Base-by-base conservation (phyloP, 1,140 invertebrate species). In the Euwallacea fornicatus region DNA sequence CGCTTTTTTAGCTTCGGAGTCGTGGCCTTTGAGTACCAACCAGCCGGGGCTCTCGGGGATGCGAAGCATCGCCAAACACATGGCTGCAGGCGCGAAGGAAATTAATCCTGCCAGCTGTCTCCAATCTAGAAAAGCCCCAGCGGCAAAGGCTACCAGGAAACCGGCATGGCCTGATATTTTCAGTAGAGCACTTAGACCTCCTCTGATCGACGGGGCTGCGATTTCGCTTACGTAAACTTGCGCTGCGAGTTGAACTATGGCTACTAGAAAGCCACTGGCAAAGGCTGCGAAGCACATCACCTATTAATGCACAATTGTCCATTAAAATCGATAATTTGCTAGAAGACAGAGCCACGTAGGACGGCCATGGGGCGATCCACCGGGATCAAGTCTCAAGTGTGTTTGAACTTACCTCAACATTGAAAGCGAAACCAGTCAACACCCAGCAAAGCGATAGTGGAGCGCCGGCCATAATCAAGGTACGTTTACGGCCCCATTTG, bases 151-250 rank as follows among this genome's bases (percentile, higher is more conserved):
- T 42, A 92, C 85, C 6, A 96, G 83, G 54, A 95, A 89, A 10
- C 95, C 95, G 42, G 94, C 85, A 77, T 94, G 92, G n/a, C 91
- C 90, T 66, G 90, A 87, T 47, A 95, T 88, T 83, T 96, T 96
- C 53, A 93, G 83, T 71, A 94, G 88, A 7, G 93, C 91, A 74
- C 92, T 94, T 16, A 96, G 84, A 72, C 91, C 90, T 2, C 94
- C 95, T 75, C 95, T 83, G 66, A 95, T 91, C 61, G 91, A 89
- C 11, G 93, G 91, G 44, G 93, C 89, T 10, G 94, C 91, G 75
- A 95, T 95, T 85, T 97, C 95, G 66, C 92, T 94, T 72, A 96
- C 89, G 83, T 96, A 97, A 65, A 96, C 76, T 85, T 93, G 91
- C 44, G 91, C 90, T 11, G 91, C 89, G 82, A 93, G 88, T 55